phyloP scores from a whole-genome alignment of 2,113 vertebrate genomes.

The Pholis gunnellus region DNA sequence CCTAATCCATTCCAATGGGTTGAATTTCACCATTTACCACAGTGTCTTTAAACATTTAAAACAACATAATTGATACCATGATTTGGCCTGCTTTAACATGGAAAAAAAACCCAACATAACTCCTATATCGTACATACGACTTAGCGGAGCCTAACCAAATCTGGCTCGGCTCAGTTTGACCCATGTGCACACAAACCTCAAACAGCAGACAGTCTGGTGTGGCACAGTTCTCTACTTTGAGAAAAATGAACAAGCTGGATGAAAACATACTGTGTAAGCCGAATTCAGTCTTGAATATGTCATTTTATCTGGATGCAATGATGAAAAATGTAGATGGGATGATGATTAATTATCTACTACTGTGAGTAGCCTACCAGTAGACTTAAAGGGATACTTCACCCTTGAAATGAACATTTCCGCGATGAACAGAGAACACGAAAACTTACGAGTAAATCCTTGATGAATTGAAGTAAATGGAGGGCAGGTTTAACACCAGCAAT shows the following conservation, averaged over 20 bases:
- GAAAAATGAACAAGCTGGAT: constrained; percentile 27
- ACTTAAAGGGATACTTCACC: not conserved
- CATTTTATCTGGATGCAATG: constrained; percentile 20
- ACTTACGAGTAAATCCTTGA: not conserved
- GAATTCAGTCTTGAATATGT: constrained; percentile 13
- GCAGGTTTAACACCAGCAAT: not conserved
- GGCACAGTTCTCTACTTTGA: not conserved
- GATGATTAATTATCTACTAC: constrained; percentile 7
- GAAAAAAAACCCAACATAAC: constrained; percentile 1
- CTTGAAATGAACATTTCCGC: not conserved
- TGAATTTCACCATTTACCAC: constrained; percentile 49
- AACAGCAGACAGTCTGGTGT: constrained; percentile 36
- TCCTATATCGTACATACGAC: constrained; percentile 46
- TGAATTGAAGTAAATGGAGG: not conserved
- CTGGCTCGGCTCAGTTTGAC: constrained; percentile 34
- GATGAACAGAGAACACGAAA: no score
- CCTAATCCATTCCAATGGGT: constrained; percentile 32
- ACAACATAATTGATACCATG: constrained; percentile 41
- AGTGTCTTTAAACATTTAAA: constrained; percentile 19
- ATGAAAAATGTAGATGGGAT: constrained; percentile 29
- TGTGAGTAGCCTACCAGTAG: constrained; percentile 10
- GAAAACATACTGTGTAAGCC: constrained; percentile 3
- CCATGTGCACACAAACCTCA: constrained; percentile 44
- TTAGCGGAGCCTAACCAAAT: constrained; percentile 40
- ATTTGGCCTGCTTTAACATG: constrained; percentile 40